A percentile compares a stretch with the other conserved stretches of the same genome.
Conservation (phyloP, 1,140 invertebrate species). For the Sinonovacula constricta region DNA sequence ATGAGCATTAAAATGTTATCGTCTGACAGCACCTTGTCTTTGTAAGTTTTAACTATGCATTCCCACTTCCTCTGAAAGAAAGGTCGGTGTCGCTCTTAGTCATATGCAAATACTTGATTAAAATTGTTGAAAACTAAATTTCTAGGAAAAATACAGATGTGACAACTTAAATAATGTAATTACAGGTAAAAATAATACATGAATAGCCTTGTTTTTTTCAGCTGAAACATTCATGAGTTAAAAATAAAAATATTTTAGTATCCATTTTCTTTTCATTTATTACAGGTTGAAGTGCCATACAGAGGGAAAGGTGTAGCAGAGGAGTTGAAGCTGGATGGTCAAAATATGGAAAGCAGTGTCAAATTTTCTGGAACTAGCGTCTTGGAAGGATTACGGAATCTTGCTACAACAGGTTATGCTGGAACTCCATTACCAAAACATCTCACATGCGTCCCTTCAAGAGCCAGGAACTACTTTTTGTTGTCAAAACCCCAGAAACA, state of each 20-base stretch:
- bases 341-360: slow-evolving; percentile 48
- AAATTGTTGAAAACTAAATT: neutral
- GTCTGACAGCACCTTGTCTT: no score
- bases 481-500: slow-evolving; percentile 27
- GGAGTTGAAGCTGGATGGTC: slow-evolving; percentile 18
- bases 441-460: slow-evolving; percentile 28
- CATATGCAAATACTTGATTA: neutral
- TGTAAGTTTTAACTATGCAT: no score
- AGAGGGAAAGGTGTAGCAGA: slow-evolving; percentile 21
- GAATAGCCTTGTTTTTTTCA: neutral
- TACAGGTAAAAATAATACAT: neutral
- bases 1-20: no score
- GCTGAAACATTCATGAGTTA: neutral
- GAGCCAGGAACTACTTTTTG: slow-evolving; percentile 46
- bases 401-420: slow-evolving; percentile 32
- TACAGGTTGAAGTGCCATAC: slow-evolving; percentile 41
- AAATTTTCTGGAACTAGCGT: slow-evolving; percentile 53
- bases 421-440: slow-evolving; percentile 44
- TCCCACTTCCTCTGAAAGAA: no score
- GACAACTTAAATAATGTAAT: neutral
- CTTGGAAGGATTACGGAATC: slow-evolving; percentile 50
- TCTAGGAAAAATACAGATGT: neutral
- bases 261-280: neutral
- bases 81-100: neutral
- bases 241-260: no score